Conservation (phyloP, 1,140 invertebrate genomes). For the Formica exsecta region DNA sequence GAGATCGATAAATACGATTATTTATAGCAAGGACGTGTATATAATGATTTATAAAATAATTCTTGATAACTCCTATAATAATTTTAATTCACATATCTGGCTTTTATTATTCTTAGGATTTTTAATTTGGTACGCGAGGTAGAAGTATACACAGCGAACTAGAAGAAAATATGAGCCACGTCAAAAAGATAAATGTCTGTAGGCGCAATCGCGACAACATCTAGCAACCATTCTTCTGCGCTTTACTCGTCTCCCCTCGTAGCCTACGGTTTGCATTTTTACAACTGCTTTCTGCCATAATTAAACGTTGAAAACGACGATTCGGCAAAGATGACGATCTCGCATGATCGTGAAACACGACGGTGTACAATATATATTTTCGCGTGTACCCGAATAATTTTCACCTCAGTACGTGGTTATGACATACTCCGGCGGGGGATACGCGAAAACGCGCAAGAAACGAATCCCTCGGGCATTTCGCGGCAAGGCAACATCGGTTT, state of each 20-base stretch:
- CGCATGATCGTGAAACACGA: background rate
- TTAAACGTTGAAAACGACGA: background rate
- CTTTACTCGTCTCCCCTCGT: background rate
- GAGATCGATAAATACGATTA: background rate
- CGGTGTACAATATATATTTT: background rate
- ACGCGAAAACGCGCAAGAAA: conserved; percentile 44
- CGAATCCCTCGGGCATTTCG: conserved; percentile 42
- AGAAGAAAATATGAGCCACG: conserved; percentile 16
- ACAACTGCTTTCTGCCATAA: conserved; percentile 1
- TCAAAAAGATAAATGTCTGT: conserved; percentile 36
- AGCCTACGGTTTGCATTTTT: background rate
- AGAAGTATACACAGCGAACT: background rate
- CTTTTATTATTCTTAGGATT: background rate
- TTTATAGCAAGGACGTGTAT: too few relatives aligned
- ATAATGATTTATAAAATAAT: background rate
- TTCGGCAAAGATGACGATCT: background rate
- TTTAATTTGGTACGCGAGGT: conserved; percentile 14
- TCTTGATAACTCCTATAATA: background rate
- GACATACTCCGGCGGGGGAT: background rate
- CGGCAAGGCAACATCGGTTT: conserved; percentile 42
- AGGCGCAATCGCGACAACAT: conserved; percentile 32
- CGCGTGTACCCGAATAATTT: conserved; percentile 37
- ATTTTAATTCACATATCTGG: background rate
- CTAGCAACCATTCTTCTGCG: conserved; percentile 9
- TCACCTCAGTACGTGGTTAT: conserved; percentile 28